Evolutionary conservation across 2,797 vertebrate genomes (phyloP).

Genomic region (Fistularia commersonii): DNA sequence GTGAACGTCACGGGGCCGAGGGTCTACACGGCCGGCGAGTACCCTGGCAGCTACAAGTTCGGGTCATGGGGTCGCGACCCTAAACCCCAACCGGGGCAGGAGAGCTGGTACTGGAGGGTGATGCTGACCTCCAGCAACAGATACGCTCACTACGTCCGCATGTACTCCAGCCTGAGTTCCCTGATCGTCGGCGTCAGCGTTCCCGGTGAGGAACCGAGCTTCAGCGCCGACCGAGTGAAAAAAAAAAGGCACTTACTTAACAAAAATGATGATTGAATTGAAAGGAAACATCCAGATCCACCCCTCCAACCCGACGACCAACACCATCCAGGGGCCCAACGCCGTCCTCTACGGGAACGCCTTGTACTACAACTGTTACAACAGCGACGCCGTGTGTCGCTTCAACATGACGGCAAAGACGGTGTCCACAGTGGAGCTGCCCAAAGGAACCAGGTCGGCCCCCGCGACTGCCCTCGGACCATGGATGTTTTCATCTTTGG

Average conservation of each 20-base stretch:
- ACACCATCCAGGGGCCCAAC: conserved; percentile 75
- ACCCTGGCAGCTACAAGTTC: conserved; percentile 51
- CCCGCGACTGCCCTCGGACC: no score
- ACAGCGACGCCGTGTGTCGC: conserved; percentile 58
- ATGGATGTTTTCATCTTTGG: no score
- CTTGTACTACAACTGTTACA: conserved; percentile 76
- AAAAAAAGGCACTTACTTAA: no score
- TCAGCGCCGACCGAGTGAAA: no score
- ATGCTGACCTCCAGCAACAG: conserved; percentile 55
- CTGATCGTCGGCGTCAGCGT: conserved; percentile 53
- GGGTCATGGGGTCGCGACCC: conserved; percentile 77
- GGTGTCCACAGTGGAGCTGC: conserved; percentile 50
- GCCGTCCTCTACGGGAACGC: conserved; percentile 60
- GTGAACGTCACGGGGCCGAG: conserved; percentile 48
- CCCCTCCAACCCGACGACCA: conserved; percentile 64
- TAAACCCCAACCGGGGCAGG: conserved; percentile 60
- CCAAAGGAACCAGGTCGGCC: conserved; percentile 65
- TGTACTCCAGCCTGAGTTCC: conserved; percentile 61
- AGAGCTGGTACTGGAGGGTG: conserved; percentile 72
- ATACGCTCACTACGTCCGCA: conserved; percentile 54
- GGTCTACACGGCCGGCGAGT: conserved; percentile 58
- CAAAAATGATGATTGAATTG: no score
- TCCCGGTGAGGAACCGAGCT: conserved; percentile 45
- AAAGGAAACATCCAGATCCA: conserved; percentile 53
- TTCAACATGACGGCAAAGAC: conserved; percentile 63